Evolutionary conservation across 64 coral and sea anemone genomes (phyloP), one percentile per base, ranked within the genome.

Genomic region (Cladopsammia gracilis): DNA sequence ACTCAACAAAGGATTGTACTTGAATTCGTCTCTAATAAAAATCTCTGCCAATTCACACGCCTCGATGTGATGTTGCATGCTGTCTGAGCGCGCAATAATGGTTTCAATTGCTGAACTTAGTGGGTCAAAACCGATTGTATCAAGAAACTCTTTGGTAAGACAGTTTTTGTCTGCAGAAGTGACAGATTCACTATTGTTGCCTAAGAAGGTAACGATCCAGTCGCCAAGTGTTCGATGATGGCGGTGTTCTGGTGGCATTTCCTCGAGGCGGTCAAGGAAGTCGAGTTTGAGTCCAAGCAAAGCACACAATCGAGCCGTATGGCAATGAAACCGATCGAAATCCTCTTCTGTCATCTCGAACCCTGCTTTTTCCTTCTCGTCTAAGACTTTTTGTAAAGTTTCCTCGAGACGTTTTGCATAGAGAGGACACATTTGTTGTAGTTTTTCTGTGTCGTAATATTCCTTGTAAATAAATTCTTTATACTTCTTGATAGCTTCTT

Each of bases 21-120:
- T 90, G 7, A 68, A 54, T 69, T 90, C 75, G 34, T 90, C 75
- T 44, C 16, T 16, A 15, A 90, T 34, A 34, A 52, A 90, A 53
- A 76, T 76, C 48, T 78, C 76, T 60, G 76, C 62, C 48, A 20
- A 67, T 4, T 79, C 88, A 5, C 61, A 52, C 7, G 75, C 43
- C 6, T 90, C 75, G 6, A 90, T 52, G 61, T 90, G 73, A 16
- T 58, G 9, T 50, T 69, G 74, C 73, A 18, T 66, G 34, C 7
- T 75, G 15, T 4, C 46, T 49, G 88, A 64, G 2, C 88, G 88
- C 25, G 44, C 9, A 4, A 90, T 66, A 4, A 90, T 79, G 4
- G 60, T 79, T 16, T 78, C 48, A 50, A 70, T 45, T 1, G 60
- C 47, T 18, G n/a, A 24, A 11, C 58, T 48, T 12, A 9, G 5